Evolutionary conservation across 2,888 invertebrate species (phyloP), one percentile per base, ranked within the genome.

Genomic region (Temnothorax unifasciatus): DNA sequence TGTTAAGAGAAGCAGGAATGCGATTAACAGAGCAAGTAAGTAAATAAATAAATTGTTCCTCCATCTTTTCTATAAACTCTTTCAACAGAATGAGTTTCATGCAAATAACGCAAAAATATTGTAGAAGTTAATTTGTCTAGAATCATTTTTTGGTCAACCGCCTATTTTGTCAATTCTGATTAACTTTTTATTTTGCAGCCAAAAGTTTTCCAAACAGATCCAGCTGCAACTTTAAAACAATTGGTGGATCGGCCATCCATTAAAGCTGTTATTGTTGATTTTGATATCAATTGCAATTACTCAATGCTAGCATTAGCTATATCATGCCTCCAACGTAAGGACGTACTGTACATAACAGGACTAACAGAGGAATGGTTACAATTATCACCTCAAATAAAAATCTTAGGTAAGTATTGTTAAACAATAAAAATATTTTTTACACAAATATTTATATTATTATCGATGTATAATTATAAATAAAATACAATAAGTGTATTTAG

Each of bases 261-360:
- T 0, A 96, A 96, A 21, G 96, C 96, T 0, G 96, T 96, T n/a
- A 95, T 96, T 0, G 93, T 96, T 29, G 96, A 96, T 91, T 95
- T 96, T 63, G 96, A 96, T 88, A 93, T 95, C 64, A 95, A 95
- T 89, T 92, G 95, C 8, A 96, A 95, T 88, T 94, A 96, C 86
- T 93, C 95, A 0, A 96, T 96, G 92, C 75, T 96, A 61, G 95
- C 96, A 88, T 95, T 95, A 91, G 95, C 96, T 0, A 90, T 95
- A 9, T 93, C 95, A 0, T 96, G 96, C 87, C 92, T 96, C 34
- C 92, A 91, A 77, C 94, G 95, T 63, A 94, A 95, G 0, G 96
- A 96, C 15, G 96, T 96, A 1, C 77, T 95, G 25, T 96, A 95
- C 90, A 87, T 96, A 2, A 94, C 93, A 57, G 96, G 96, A 0